Base-by-base conservation (phyloP, 2,888 invertebrate species). In the Lepidochrysops patricia region DNA sequence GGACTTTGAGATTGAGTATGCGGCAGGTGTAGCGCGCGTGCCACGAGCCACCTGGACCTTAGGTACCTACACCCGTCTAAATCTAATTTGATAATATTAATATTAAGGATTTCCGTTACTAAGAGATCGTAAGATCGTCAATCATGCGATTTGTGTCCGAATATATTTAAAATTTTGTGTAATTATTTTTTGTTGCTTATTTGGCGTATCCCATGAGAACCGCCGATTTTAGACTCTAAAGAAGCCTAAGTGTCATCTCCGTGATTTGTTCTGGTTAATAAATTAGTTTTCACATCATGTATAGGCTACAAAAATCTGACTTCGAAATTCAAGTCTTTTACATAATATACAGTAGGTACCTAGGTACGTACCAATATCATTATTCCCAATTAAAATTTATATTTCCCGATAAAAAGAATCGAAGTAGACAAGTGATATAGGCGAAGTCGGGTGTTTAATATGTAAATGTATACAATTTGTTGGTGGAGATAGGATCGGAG, bases 381-480 rank as follows among this genome's bases (percentile, higher is more conserved):
- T 23, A 43, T 43, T 19, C 19, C 23, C 43, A 43, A 43, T 43
- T 9, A 43, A 43, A 43, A 43, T 43, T 19, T 19, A 43, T 43
- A 43, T 43, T 26, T 52, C 15, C 27, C 4, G 15, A 27, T 52
- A 52, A 52, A 43, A 15, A 13, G 7, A 13, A 52, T 52, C 13
- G 2, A 52, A 52, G 52, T 29, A 52, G 27, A 52, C 15, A 13
- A 15, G 15, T 27, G 27, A 52, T 27, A 27, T 43, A 43, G 43
- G 43, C 52, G 26, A 27, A 27, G 26, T 43, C 27, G 9, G 26
- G 52, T 27, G 27, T 27, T 52, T 26, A 26, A 27, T 54, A 32
- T 54, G 54, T 27, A 15, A 54, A 54, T 54, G 29, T 52, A 52
- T 52, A 52, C 52, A 32, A 54, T 29, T 29, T 29, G 29, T 29